Evolutionary conservation across 2,888 invertebrate species (phyloP).

Genomic region (Cataglyphis livida): DNA sequence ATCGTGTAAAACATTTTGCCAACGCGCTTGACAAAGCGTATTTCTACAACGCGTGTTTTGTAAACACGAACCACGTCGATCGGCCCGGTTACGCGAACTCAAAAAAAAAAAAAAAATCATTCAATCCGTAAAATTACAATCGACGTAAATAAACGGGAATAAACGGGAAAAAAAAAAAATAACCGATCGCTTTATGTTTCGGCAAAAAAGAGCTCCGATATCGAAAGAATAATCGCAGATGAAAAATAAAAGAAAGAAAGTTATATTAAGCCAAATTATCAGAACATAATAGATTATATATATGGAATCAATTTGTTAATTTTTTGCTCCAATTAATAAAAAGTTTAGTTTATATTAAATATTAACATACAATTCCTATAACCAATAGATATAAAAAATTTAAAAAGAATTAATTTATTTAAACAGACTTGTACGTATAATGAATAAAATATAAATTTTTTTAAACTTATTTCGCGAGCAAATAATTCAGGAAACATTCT

Average conservation of each 20-base stretch:
- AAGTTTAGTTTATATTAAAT: too few relatives aligned
- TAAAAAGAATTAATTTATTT: too few relatives aligned
- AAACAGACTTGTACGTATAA: too few relatives aligned
- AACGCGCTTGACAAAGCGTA: neutral
- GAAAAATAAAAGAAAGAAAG: neutral
- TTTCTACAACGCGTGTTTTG: slow-evolving; percentile 19
- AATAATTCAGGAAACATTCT: too few relatives aligned
- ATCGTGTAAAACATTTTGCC: slow-evolving; percentile 5
- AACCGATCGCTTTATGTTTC: neutral
- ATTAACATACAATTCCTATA: too few relatives aligned
- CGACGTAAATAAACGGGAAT: neutral
- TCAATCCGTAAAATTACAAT: neutral
- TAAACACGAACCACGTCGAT: neutral
- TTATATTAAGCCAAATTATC: too few relatives aligned
- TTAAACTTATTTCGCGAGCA: too few relatives aligned
- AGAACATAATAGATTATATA: too few relatives aligned
- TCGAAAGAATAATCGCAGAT: neutral
- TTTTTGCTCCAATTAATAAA: too few relatives aligned
- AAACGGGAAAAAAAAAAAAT: neutral
- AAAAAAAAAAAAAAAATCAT: neutral
- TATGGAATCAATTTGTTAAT: too few relatives aligned
- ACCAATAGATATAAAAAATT: too few relatives aligned
- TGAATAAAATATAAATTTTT: too few relatives aligned
- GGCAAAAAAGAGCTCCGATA: neutral
- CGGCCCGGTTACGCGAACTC: neutral